Base-by-base conservation (phyloP, 2,113 vertebrate species). In the Carettochelys insculpta region DNA sequence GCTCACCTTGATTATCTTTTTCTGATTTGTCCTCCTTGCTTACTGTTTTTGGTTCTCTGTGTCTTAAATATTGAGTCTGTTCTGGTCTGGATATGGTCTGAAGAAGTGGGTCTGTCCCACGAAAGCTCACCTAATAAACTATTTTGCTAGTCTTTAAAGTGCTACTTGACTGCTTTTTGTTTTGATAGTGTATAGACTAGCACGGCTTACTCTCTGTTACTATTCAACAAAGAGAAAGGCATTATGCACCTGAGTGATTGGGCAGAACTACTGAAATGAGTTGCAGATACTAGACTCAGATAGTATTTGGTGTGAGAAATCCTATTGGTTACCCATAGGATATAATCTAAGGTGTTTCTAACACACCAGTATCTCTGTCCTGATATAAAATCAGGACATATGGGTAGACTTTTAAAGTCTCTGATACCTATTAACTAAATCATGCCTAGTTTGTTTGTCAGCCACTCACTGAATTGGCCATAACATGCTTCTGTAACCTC, bases 281-380 rank as follows among this genome's bases (percentile, higher is more conserved):
- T 25, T 47, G 45, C 48, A 68, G 29, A 61, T 43, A 85, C 77
- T 65, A 20, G 13, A 27, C 91, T 88, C 47, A 79, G 78, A 89
- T 82, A n/a, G 27, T 79, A 61, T 90, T 76, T 84, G 83, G 77
- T 94, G 90, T 85, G 1, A 87, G 38, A 85, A 68, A 80, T 31
- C 82, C 88, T 93, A 81, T 75, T 90, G 45, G 58, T 94, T 93
- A 13, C 3, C 91, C 43, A 85, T 94, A 34, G 89, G 76, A 5
- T 27, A 83, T 61, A 56, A 93, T 83, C 52, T 12, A 31, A 22
- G 84, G 27, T 58, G 85, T 93, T 88, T 84, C 77, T 54, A 92
- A 94, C 78, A 7, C 27, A 78, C 11, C 34, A 79, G 25, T 88
- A 86, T 82, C n/a, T n/a, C 88, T 89, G 50, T 92, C 71, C 82